phyloP scores from a whole-genome alignment of 2,888 invertebrate genomes.

The Poecilobothrus nobilitatus region DNA sequence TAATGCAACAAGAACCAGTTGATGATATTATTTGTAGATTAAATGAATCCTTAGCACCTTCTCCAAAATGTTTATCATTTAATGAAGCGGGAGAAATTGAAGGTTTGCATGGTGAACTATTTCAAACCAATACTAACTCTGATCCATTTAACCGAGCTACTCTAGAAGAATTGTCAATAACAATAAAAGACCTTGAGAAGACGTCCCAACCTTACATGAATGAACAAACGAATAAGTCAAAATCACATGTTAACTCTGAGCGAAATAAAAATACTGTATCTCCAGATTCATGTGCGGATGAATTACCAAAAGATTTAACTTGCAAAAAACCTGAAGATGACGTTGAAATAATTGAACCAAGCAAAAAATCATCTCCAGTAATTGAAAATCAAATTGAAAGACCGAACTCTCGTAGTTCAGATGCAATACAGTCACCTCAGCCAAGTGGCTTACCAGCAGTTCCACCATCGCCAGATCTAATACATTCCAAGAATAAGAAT shows the following conservation, averaged over 20 bases:
- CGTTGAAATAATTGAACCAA: conserved; percentile 29
- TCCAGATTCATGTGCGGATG: conserved; percentile 41
- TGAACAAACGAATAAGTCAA: conserved; percentile 18
- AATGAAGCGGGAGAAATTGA: conserved; percentile 43
- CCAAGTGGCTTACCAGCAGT: conserved; percentile 64
- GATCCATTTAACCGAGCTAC: conserved; percentile 28
- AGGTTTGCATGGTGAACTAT: conserved; percentile 38
- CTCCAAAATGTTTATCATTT: conserved; percentile 41
- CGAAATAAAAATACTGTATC: conserved; percentile 19
- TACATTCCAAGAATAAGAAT: conserved; percentile 44
- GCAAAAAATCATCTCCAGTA: conserved; percentile 9
- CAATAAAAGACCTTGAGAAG: conserved; percentile 50
- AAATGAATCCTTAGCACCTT: conserved; percentile 50
- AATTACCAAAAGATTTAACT: conserved; percentile 53
- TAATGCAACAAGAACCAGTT: conserved; percentile 46
- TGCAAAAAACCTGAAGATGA: conserved; percentile 47
- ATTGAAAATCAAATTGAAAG: conserved; percentile 39
- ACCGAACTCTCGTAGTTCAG: conserved; percentile 60
- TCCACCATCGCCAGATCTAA: conserved; percentile 60
- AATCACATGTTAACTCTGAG: conserved; percentile 19
- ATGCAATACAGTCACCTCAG: conserved; percentile 64
- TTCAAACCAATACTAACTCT: conserved; percentile 33
- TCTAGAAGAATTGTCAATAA: conserved; percentile 47
- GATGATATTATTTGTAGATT: conserved; percentile 56
- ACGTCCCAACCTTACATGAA: conserved; percentile 21